phyloP scores from a whole-genome alignment of 2,113 vertebrate species.

The Onychorhynchus coronatus region DNA sequence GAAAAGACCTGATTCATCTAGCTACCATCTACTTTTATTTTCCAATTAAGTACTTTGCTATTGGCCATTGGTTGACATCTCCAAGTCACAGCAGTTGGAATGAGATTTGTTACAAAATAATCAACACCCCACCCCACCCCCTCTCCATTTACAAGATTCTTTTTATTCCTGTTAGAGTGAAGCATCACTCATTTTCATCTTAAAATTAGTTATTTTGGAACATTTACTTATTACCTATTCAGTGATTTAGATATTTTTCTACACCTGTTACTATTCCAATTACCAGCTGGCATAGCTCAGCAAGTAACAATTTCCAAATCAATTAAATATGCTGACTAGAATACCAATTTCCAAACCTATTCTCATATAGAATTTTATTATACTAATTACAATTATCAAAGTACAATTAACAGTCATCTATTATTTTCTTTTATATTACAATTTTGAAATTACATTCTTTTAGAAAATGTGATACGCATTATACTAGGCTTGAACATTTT shows the following conservation, averaged over 20 bases:
- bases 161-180: background rate
- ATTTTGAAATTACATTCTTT: background rate
- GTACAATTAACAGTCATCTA: background rate
- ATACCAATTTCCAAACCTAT: background rate
- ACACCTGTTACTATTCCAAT: background rate
- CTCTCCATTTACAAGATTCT: background rate
- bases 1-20: background rate
- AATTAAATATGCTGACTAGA: background rate
- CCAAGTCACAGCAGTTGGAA: background rate
- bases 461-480: background rate
- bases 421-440: background rate
- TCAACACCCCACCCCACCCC: background rate
- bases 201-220: background rate
- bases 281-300: background rate
- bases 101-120: background rate
- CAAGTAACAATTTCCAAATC: background rate
- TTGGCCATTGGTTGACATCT: background rate
- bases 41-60: background rate
- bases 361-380: background rate
- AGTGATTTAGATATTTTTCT: background rate
- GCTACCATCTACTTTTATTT: background rate
- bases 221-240: background rate
- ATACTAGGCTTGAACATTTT: background rate
- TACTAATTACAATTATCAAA: background rate
- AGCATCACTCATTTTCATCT: background rate